Conservation (phyloP, 1,140 invertebrate genomes). For the Diploscapter pachys region DNA sequence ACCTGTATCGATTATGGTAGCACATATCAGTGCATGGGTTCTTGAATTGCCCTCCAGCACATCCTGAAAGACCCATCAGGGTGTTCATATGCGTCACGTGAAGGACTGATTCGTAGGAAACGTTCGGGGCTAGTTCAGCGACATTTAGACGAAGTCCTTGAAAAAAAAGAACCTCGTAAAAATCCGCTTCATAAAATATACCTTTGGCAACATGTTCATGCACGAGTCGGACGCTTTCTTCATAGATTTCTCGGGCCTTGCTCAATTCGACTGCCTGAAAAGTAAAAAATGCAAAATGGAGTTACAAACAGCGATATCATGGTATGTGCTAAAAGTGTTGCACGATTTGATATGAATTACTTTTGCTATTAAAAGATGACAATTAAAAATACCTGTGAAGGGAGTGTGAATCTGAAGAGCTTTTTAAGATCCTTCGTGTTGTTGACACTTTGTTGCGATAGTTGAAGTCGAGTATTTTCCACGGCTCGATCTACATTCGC, state of each 20-base stretch:
- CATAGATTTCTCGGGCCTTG: conserved; percentile 55
- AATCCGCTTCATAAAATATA: background rate
- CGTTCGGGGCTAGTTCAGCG: conserved; percentile 46
- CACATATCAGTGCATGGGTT: conserved; percentile 55
- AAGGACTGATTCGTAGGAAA: conserved; percentile 56
- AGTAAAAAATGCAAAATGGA: background rate
- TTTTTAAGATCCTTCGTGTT: conserved; percentile 46
- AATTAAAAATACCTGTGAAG: conserved; percentile 32
- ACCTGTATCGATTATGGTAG: conserved; percentile 56
- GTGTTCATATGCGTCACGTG: conserved; percentile 57
- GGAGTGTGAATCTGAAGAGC: conserved; percentile 54
- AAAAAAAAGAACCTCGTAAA: background rate
- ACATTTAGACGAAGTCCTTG: conserved; percentile 42
- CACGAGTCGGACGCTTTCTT: conserved; percentile 53
- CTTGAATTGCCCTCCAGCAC: conserved; percentile 36
- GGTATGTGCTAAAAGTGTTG: too few species aligned
- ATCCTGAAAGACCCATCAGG: conserved; percentile 58
- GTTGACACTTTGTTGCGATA: conserved; percentile 36
- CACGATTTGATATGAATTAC: conserved; percentile 3
- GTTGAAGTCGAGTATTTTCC: conserved; percentile 42
- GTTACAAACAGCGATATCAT: too few species aligned
- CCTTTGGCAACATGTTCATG: conserved; percentile 55
- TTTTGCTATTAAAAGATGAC: background rate
- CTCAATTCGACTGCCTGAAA: conserved; percentile 45
- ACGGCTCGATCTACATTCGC: conserved; percentile 56